phyloP scores from a whole-genome alignment of 1,140 invertebrate species.

The Brachionus sp. region DNA sequence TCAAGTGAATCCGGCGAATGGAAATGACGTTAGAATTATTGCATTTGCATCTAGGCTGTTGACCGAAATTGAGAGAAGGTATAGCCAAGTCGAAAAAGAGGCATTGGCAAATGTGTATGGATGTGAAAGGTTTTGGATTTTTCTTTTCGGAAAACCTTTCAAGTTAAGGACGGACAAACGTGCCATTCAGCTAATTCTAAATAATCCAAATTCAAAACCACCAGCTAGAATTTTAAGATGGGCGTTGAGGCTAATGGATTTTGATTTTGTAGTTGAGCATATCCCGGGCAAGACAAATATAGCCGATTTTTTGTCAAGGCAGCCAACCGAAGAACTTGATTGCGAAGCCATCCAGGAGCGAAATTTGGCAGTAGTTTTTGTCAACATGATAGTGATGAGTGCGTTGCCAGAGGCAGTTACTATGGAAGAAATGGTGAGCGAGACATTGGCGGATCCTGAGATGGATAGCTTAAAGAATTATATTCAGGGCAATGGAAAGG shows the following conservation, averaged over 20 bases:
- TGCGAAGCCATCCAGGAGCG: background rate
- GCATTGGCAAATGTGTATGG: slow-evolving; percentile 15
- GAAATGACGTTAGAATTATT: slow-evolving; percentile 41
- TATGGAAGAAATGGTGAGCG: background rate
- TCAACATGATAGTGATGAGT: background rate
- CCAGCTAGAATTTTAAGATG: slow-evolving; percentile 28
- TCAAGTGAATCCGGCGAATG: slow-evolving; percentile 49
- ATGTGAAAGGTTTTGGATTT: background rate
- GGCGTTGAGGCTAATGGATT: no score
- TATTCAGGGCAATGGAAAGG: background rate
- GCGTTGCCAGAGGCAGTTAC: background rate
- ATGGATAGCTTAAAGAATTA: background rate
- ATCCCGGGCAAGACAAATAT: no score
- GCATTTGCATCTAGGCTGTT: slow-evolving; percentile 50
- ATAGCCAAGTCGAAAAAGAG: slow-evolving; percentile 52
- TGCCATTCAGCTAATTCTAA: background rate
- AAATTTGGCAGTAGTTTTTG: background rate
- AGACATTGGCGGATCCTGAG: background rate
- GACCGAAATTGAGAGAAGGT: slow-evolving; percentile 50
- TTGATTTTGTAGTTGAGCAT: no score
- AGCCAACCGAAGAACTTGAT: background rate
- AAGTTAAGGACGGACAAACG: background rate
- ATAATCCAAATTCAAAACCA: background rate
- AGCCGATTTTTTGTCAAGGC: no score
- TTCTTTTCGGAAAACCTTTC: background rate